Evolutionary conservation across 2,797 vertebrate species (phyloP), one percentile per base, ranked within the genome.

Genomic region (Echeneis naucrates): DNA sequence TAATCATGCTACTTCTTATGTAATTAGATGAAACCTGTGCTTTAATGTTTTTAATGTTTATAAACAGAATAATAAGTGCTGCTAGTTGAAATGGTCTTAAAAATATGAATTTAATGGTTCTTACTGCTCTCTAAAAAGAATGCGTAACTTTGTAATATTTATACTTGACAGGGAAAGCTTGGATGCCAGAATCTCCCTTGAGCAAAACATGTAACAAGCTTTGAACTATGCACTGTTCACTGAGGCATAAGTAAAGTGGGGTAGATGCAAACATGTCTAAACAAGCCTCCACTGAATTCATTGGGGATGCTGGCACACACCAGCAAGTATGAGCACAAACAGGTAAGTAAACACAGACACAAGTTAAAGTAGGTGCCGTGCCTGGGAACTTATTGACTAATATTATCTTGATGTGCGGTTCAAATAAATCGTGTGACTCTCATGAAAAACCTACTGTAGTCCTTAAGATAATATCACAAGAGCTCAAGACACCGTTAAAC

Each of bases 191-290:
- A 30, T 70, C 21, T 54, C 69, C 75, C 77, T 42, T 14, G 17
- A 69, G 77, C 68, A 23, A 32, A 13, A 55, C 12, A 66, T 61
- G 68, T 40, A 60, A 75, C 61, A 68, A 56, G 68, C 58, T 71
- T 12, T 64, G 62, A 79, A 64, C 64, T 73, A 12, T 72, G 67
- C 68, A 53, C 56, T 37, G 73, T 27, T 81, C 75, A 73, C 77
- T 53, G 81, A 75, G 42, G 58, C 78, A 56, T 19, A 30, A 63
- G 55, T 48, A 68, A 50, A 81, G 37, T 55, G 64, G 52, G 62
- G 56, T 78, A 81, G 76, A 87, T 81, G 68, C 53, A 62, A 58
- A 75, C 51, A 17, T 61, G 68, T 63, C 33, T 33, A 56, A 86
- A 86, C 72, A 72, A 64, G 50, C 55, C 53, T 56, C 66, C 12